Base-by-base conservation (phyloP, 2,888 invertebrate species). In the Leptinotarsa juncta region DNA sequence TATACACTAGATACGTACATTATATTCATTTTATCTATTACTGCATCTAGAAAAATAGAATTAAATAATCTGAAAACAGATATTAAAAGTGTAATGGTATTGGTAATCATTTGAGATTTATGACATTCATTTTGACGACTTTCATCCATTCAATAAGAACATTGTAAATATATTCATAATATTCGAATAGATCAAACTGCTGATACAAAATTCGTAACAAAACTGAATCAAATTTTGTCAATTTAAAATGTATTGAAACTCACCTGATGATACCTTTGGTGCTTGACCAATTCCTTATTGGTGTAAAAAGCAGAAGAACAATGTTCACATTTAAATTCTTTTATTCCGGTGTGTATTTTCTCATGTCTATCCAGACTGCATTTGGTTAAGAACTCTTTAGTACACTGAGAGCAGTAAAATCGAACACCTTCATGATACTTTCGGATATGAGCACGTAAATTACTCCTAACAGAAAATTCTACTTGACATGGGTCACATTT, bases 241-340 rank as follows among this genome's bases (percentile, higher is more conserved):
- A 42, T 42, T 42, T 42, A 3, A 42, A 42, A 42, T 42, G 10
- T 42, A 0, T 42, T 12, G 42, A 57, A 15, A 15, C 77, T 75
- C 72, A 85, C 85, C 81, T 83, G 81, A 73, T 85, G 85, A 74
- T 85, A 85, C 68, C 81, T 77, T 72, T 83, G 81, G 79, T 85
- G 85, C 72, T 84, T 85, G 16, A 80, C 23, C 20, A 85, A 72
- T 71, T 85, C 85, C 67, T 84, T 84, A 57, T 77, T 83, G 0
- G 85, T 85, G 72, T 84, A 85, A 80, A 85, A 85, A 3, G 83
- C 84, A 20, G 84, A 77, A 10, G 81, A 74, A 71, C 85, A 85
- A 20, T 77, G 60, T 50, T 81, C 79, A 76, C 85, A 85, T 68
- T 82, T 77, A 73, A 82, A 85, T 70, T 85, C 83, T 71, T 82